phyloP scores from a whole-genome alignment of 2,797 vertebrate genomes.

The Acipenser transmontanus region DNA sequence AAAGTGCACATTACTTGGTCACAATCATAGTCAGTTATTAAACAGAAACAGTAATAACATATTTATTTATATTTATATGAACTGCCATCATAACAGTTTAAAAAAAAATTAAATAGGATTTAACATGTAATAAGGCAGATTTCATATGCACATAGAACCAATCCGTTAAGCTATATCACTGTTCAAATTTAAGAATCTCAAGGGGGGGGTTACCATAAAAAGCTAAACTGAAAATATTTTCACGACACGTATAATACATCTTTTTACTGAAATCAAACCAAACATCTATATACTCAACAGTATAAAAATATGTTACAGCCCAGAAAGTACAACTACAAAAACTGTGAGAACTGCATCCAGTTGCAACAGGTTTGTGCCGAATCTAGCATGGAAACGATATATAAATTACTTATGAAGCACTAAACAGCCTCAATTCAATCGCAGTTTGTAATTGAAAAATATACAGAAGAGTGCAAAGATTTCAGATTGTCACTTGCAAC shows the following conservation, averaged over 20 bases:
- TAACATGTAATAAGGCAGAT: conserved; percentile 78
- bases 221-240: conserved; percentile 40
- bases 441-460: conserved; percentile 49
- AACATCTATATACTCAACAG: conserved; percentile 58
- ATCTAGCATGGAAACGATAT: conserved; percentile 47
- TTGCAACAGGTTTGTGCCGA: conserved; percentile 50
- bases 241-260: conserved; percentile 61
- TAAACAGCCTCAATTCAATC: conserved; percentile 39
- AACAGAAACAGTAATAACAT: conserved; percentile 47
- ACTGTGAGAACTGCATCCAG: conserved; percentile 54
- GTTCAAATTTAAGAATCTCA: conserved; percentile 12
- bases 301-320: conserved; percentile 54
- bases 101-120: conserved; percentile 57
- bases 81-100: conserved; percentile 13
- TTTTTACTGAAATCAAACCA: conserved; percentile 55
- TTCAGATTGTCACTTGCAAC: conserved; percentile 80
- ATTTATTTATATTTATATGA: conserved; percentile 19
- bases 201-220: conserved; percentile 14
- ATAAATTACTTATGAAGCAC: conserved; percentile 55
- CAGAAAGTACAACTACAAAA: conserved; percentile 49
- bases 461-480: conserved; percentile 72
- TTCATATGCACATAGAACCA: conserved; percentile 69
- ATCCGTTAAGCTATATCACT: conserved; percentile 18
- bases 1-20: conserved; percentile 79
- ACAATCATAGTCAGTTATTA: conserved; percentile 79